Conservation (phyloP, 2,888 invertebrate genomes). For the Schrankia costaestrigalis region DNA sequence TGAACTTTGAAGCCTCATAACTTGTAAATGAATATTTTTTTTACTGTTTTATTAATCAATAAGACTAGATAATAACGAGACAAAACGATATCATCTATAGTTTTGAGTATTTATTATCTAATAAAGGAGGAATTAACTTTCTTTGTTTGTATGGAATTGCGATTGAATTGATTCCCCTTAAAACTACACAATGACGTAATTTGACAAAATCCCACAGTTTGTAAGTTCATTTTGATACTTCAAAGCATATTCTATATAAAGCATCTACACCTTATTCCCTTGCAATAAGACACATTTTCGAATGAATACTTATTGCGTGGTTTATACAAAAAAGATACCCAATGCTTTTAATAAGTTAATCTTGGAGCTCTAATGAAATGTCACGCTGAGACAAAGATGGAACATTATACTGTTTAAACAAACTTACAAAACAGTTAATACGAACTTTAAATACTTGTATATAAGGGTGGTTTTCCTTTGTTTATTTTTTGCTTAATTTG, state of each 20-base stretch:
- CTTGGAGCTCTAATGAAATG: slow-evolving; percentile 64
- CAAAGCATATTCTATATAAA: slow-evolving; percentile 23
- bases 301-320: too few relatives aligned
- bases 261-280: too few relatives aligned
- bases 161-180: slow-evolving; percentile 15
- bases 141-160: background rate
- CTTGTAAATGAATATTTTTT: too few relatives aligned
- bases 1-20: too few relatives aligned
- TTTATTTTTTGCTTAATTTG: slow-evolving; percentile 13
- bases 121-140: too few relatives aligned
- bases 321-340: slow-evolving; percentile 35
- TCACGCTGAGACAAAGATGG: slow-evolving; percentile 55
- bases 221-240: slow-evolving; percentile 27
- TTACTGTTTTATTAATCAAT: too few relatives aligned
- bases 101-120: too few relatives aligned
- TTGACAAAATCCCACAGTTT: slow-evolving; percentile 17
- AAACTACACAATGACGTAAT: slow-evolving; percentile 21
- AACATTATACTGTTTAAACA: slow-evolving; percentile 28
- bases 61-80: too few relatives aligned
- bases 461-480: slow-evolving; percentile 11
- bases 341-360: slow-evolving; percentile 66
- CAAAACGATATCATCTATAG: too few relatives aligned
- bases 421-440: slow-evolving; percentile 5
- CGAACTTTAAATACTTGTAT: fast-evolving
- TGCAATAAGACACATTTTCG: too few relatives aligned